phyloP scores from a whole-genome alignment of 1,140 invertebrate genomes.

The Neodiprion lecontei region DNA sequence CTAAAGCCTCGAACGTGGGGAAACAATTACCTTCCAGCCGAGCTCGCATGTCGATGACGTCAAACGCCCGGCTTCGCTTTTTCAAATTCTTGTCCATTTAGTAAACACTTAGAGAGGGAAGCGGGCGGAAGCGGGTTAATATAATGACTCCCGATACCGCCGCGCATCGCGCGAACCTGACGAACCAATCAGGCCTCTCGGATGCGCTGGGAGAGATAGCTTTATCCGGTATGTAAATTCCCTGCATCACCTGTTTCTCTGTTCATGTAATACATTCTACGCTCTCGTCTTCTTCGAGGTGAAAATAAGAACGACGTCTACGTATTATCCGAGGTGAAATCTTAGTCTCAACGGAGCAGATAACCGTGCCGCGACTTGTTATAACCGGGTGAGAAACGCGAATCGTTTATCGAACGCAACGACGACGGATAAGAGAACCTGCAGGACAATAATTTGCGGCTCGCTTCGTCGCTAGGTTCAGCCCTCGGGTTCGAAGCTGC shows the following conservation, averaged over 20 bases:
- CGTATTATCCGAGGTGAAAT: no score
- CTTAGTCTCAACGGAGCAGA: no score
- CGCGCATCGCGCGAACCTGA: not conserved
- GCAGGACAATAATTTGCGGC: not conserved
- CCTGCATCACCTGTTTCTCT: not conserved
- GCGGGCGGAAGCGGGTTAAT: not conserved
- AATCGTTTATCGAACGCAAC: not conserved
- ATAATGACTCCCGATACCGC: not conserved
- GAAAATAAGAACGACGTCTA: not conserved
- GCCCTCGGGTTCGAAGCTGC: no score
- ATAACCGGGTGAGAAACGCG: not conserved
- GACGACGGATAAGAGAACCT: not conserved
- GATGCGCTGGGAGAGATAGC: not conserved
- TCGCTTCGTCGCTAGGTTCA: no score
- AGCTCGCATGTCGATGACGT: slow-evolving; percentile 3
- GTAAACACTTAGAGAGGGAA: not conserved
- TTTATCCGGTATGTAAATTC: not conserved
- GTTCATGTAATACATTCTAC: no score
- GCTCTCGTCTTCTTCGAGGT: no score
- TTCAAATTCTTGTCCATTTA: not conserved
- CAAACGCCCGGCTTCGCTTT: not conserved
- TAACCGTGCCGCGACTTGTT: not conserved
- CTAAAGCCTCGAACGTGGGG: not conserved
- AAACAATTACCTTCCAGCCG: not conserved
- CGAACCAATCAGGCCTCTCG: not conserved